Base-by-base conservation (phyloP, 2,888 invertebrate genomes). In the Lithophane leautieri region DNA sequence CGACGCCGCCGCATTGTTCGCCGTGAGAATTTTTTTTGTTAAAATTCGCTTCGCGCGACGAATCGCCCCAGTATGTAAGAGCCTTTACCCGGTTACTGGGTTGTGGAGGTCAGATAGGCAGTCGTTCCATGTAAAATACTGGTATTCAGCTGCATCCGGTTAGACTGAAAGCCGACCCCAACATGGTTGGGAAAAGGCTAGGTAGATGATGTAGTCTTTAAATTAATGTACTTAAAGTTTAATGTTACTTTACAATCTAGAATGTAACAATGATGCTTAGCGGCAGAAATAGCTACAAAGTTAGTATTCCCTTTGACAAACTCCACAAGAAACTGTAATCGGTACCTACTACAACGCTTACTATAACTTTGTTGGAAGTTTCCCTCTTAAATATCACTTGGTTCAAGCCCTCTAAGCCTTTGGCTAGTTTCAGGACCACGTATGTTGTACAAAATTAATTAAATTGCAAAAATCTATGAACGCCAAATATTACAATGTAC, bases 361-460 rank as follows among this genome's bases (percentile, higher is more conserved):
- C 79, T 54, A 63, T 22, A 79, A 79, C 65, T 78, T 54, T 42
- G 34, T 58, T 42, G 2, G 14, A 80, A 81, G 80, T 84, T 78
- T 70, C 34, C 50, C 54, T 68, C 83, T 73, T 79, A 80, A 83
- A 80, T 73, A 72, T 79, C 80, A 83, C 73, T 83, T 25, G 40
- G 62, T 67, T 72, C 62, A 58, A 83, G 67, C 34, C 52, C 62
- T 19, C 47, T 44, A 56, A 67, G 67, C 80, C 67, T 58, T 19
- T 47, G 47, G 67, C 84, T 68, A 68, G 62, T 72, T 79, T 9
- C 34, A 60, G 9, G 14, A 25, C 54, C 71, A 63, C 40, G 50
- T 62, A 52, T 62, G 52, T 62, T 47, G n/a, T 44, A 25, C n/a
- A 73, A 66, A 60, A 68, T 67, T 83, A 79, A 83, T 79, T 80